A percentile compares a stretch with the other conserved stretches of the same genome.
phyloP scores from a whole-genome alignment of 2,888 invertebrate species.

The Steinernema scapterisci region DNA sequence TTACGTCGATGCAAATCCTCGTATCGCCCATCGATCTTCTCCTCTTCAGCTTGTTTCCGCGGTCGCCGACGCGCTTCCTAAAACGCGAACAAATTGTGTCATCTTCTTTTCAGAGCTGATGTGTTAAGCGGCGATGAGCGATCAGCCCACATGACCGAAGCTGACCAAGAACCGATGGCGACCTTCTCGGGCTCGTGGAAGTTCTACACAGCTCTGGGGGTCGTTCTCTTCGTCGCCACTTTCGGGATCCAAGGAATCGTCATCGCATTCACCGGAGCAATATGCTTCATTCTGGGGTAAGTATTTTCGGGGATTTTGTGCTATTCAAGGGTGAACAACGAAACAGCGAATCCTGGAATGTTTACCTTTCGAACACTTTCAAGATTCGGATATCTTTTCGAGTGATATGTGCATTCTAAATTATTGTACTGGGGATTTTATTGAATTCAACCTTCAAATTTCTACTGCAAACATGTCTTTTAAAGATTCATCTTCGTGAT shows the following conservation, averaged over 20 bases:
- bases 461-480: not conserved
- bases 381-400: no score
- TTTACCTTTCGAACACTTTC: no score
- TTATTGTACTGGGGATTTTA: not conserved
- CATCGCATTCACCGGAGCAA: conserved; percentile 38
- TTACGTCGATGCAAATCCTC: no score
- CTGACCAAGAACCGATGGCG: not conserved
- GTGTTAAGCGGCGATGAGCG: no score
- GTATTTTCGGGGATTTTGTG: no score
- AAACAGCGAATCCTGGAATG: no score
- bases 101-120: not conserved
- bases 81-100: not conserved
- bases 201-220: conserved; percentile 44
- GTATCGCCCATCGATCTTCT: conserved; percentile 1
- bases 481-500: conserved; percentile 39
- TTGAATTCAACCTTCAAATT: not conserved
- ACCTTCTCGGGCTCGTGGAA: conserved; percentile 27
- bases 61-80: not conserved
- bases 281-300: conserved; percentile 48
- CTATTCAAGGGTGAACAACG: no score
- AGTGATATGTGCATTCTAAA: conserved; percentile 7
- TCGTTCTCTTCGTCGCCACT: conserved; percentile 45
- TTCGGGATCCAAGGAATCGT: conserved; percentile 50
- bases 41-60: not conserved
- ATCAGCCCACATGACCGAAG: not conserved